A percentile compares a stretch with the other conserved stretches of the same genome.
These are phyloP conservation scores for Seira sanloemensis DNA, from an alignment of 2,888 invertebrate species.

Conservation along the genomic window DNA sequence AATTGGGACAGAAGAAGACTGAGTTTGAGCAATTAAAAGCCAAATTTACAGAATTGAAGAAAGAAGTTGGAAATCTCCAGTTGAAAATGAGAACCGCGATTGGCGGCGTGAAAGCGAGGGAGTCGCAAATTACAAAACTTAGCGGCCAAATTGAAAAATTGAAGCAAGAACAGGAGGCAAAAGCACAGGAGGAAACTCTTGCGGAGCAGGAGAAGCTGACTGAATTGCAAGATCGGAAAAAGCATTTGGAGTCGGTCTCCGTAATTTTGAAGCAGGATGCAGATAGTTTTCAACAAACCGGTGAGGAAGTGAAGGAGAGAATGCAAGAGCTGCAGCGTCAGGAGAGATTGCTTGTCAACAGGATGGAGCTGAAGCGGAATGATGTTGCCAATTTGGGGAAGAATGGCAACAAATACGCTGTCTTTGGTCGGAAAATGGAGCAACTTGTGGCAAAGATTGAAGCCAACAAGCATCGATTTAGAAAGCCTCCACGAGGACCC, in stretches of 20 bases:
- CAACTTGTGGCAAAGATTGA: constrained; percentile 64
- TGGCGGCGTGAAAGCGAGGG: neutral
- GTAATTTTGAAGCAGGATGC: constrained; percentile 40
- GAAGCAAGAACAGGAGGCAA: constrained; percentile 21
- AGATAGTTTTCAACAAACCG: constrained; percentile 50
- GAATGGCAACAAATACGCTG: constrained; percentile 53
- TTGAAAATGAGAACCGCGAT: neutral
- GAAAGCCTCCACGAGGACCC: constrained; percentile 66
- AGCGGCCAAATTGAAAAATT: neutral
- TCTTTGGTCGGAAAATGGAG: constrained; percentile 64
- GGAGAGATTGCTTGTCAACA: neutral
- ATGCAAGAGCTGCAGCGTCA: constrained; percentile 5
- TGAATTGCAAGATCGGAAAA: constrained; percentile 20
- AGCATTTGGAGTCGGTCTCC: constrained; percentile 11
- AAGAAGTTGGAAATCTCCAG: neutral
- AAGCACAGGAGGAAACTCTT: constrained; percentile 8
- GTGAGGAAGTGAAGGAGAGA: constrained; percentile 30
- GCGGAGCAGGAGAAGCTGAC: neutral
- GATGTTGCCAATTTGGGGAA: constrained; percentile 23
- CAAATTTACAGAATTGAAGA: constrained; percentile 2
- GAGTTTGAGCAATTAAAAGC: neutral
- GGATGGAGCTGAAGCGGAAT: constrained; percentile 29
- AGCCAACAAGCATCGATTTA: constrained; percentile 51
- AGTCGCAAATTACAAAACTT: constrained; percentile 11
- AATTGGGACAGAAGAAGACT: constrained; percentile 31